phyloP scores from a whole-genome alignment of 2,113 vertebrate genomes.

The Cyphotilapia sp. region DNA sequence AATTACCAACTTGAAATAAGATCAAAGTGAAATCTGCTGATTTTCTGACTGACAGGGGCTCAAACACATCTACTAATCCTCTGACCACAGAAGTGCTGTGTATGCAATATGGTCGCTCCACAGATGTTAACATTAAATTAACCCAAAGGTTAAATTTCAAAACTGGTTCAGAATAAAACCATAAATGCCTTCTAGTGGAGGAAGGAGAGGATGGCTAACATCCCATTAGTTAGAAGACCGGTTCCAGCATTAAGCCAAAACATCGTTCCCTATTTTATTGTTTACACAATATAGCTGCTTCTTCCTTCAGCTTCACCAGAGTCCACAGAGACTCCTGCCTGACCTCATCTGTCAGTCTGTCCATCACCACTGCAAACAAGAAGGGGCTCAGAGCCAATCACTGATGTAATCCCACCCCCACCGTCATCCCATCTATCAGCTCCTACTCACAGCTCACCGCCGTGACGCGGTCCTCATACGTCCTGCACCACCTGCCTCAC shows the following conservation, averaged over 20 bases:
- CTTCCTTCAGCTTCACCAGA: accelerated
- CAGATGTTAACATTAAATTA: not conserved
- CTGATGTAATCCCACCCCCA: not conserved
- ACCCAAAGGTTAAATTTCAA: not conserved
- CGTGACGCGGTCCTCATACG: not conserved
- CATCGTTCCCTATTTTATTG: not conserved
- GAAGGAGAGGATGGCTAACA: not conserved
- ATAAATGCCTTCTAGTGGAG: not conserved
- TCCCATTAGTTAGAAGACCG: not conserved
- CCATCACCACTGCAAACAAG: not conserved
- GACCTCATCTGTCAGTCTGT: not conserved
- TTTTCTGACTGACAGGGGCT: not conserved
- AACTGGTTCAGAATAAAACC: not conserved
- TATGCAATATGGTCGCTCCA: not conserved
- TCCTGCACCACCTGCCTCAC: not conserved
- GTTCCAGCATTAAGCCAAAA: not conserved
- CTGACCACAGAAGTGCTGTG: not conserved
- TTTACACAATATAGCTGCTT: not conserved
- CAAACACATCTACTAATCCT: not conserved
- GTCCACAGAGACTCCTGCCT: not conserved
- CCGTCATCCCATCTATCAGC: not conserved
- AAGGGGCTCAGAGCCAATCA: not conserved
- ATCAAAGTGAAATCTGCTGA: not conserved
- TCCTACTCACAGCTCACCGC: not conserved
- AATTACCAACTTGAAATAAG: not conserved